Base-by-base conservation (phyloP, 1,140 invertebrate genomes). In the Carposina sasakii region DNA sequence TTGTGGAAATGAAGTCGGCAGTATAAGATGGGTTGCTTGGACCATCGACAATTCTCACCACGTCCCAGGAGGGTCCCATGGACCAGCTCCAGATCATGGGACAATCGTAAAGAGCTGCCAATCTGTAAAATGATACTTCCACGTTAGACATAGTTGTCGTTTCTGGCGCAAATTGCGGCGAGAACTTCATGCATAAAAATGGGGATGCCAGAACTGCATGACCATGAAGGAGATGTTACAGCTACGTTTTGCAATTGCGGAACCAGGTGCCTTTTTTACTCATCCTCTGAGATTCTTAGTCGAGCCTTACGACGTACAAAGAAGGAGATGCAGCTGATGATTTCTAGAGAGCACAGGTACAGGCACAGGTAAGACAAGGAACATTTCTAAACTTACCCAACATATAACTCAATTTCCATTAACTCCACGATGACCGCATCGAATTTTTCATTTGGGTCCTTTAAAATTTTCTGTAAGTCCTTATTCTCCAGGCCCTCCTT, bases 1-100 rank as follows among this genome's bases (percentile, higher is more conserved):
- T 28, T 0, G 15, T 12, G 17, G 50, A 47, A 22, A 49, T 21
- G 22, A 36, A 43, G 34, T 53, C 41, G 1, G 51, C n/a, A 1
- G 21, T 30, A 22, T 53, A 53, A 0, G 50, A 36, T 10, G 55
- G 50, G 26, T 50, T 58, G 0, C 45, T 34, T 16, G 13, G 8
- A 6, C 48, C 45, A 16, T 58, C 50, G 2, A 58, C 44, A 10
- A 53, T 30, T 13, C 43, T 43, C 5, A 53, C 15, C 6, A 41
- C 37, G 22, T 33, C 22, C 22, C 28, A 45, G 13, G 53, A 47
- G 1, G 51, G 37, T 9, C 31, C 47, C 41, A 53, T 52, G 2
- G 51, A 49, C 9, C 30, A 50, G 21, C 37, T 43, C 55, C 55
- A 58, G 16, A 58, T 58, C 13, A 58, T 21, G 0, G 55, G 55